phyloP scores from a whole-genome alignment of 1,140 invertebrate genomes.

The Ceratina calcarata region DNA sequence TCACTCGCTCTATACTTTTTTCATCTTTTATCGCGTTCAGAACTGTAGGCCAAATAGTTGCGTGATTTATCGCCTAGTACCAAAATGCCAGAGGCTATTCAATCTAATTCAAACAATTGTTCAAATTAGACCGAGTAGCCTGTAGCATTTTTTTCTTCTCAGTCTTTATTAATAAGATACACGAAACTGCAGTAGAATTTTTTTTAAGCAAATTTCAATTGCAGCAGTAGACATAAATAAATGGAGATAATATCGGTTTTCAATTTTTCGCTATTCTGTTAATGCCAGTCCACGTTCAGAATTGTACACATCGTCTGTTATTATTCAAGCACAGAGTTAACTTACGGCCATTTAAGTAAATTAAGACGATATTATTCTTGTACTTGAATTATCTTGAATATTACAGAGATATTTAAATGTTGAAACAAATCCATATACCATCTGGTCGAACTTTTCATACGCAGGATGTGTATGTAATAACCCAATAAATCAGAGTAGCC shows the following conservation, averaged over 20 bases:
- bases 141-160: background rate
- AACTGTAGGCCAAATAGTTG: slow-evolving; percentile 24
- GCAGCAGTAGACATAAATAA: no score
- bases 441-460: slow-evolving; percentile 65
- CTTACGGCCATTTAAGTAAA: background rate
- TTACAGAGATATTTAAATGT: slow-evolving; percentile 13
- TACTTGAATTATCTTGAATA: slow-evolving; percentile 18
- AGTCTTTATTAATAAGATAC: background rate
- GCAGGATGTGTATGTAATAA: slow-evolving; percentile 75
- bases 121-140: no score
- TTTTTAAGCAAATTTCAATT: no score
- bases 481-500: slow-evolving; percentile 77
- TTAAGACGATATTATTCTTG: background rate
- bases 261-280: no score
- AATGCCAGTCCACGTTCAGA: no score
- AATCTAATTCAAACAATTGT: background rate
- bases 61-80: slow-evolving; percentile 57
- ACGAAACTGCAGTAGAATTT: no score
- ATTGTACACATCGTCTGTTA: no score
- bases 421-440: slow-evolving; percentile 66
- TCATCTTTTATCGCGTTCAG: slow-evolving; percentile 32
- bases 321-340: no score
- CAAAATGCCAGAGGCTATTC: slow-evolving; percentile 40
- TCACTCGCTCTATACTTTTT: slow-evolving; percentile 57
- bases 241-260: no score